These are phyloP conservation scores for Drosophila meridiana DNA, from an alignment of 2,888 invertebrate species.

Conservation along the genomic window DNA sequence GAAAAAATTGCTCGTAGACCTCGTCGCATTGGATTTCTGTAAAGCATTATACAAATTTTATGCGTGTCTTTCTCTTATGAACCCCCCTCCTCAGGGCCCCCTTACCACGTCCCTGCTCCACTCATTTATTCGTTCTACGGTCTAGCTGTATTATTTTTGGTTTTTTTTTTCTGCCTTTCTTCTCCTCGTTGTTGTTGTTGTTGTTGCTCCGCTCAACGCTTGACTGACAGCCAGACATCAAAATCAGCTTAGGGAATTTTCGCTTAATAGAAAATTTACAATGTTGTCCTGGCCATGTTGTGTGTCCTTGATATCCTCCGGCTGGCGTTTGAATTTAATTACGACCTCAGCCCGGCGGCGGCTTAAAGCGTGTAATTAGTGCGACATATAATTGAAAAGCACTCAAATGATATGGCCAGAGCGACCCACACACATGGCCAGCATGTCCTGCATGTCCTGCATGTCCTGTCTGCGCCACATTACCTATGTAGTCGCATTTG, in stretches of 20 bases:
- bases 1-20: constrained; percentile 51
- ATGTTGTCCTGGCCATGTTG: constrained; percentile 53
- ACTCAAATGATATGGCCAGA: constrained; percentile 68
- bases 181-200: constrained; percentile 15
- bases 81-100: background rate
- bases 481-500: constrained; percentile 14
- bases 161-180: constrained; percentile 24
- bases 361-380: constrained; percentile 76
- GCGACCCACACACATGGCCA: constrained; percentile 16
- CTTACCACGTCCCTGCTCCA: background rate
- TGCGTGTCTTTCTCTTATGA: constrained; percentile 31
- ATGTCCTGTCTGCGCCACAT: constrained; percentile 32
- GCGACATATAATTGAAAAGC: constrained; percentile 76
- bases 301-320: constrained; percentile 33
- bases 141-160: constrained; percentile 55
- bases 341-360: constrained; percentile 64
- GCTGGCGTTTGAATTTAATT: constrained; percentile 70
- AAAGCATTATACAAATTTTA: constrained; percentile 67
- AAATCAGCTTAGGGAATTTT: constrained; percentile 76
- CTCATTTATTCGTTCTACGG: background rate
- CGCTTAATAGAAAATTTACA: constrained; percentile 73
- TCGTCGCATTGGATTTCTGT: constrained; percentile 46
- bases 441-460: background rate
- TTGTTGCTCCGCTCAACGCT: constrained; percentile 41
- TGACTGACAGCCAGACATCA: constrained; percentile 74